phyloP scores from a whole-genome alignment of 2,113 vertebrate species.

The Ondatra zibethicus region DNA sequence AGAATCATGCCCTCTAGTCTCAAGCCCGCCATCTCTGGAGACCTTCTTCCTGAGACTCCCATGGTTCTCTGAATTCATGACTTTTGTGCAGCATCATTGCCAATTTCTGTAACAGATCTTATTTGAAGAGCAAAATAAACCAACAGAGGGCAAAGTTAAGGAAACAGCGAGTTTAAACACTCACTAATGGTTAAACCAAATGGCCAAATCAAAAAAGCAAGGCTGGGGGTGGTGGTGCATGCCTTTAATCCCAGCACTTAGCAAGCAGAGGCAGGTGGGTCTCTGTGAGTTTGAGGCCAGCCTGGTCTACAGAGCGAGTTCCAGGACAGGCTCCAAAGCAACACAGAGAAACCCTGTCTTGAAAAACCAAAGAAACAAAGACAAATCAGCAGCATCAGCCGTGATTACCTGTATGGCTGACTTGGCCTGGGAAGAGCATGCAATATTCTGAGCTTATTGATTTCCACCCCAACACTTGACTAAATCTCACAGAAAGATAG shows the following conservation, averaged over 20 bases:
- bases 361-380: too few relatives aligned
- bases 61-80: neutral
- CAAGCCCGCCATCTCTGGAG: neutral
- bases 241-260: too few relatives aligned
- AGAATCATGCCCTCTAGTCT: neutral
- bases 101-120: neutral
- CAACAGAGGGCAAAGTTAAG: neutral
- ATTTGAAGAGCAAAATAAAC: too few relatives aligned
- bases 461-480: neutral
- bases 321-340: too few relatives aligned
- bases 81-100: neutral
- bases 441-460: neutral
- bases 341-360: too few relatives aligned
- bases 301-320: too few relatives aligned
- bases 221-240: too few relatives aligned
- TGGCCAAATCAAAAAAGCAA: neutral
- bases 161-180: neutral
- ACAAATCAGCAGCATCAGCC: neutral
- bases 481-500: neutral
- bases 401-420: too few relatives aligned
- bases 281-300: too few relatives aligned
- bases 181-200: too few relatives aligned
- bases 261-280: too few relatives aligned
- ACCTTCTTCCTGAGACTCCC: neutral
- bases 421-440: neutral